Evolutionary conservation across 2,888 invertebrate species (phyloP).

Genomic region (Athalia cordata): DNA sequence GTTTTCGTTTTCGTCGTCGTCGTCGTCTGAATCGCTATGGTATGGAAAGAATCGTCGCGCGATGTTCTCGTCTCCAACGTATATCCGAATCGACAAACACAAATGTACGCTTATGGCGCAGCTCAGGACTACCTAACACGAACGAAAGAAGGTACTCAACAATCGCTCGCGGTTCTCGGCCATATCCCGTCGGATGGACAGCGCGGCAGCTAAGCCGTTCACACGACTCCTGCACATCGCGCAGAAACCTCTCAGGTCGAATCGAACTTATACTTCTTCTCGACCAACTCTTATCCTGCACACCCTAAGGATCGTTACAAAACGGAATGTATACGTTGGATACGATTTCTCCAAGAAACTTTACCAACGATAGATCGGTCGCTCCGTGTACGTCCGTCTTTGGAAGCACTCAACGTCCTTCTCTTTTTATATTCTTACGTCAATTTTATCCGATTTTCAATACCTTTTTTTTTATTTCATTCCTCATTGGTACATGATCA

Average conservation of each 20-base stretch:
- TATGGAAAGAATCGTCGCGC: too few species aligned
- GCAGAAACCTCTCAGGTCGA: background rate
- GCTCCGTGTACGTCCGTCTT: too few species aligned
- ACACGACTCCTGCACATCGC: constrained; percentile 54
- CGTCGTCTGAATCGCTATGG: too few species aligned
- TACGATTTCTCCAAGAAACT: too few species aligned
- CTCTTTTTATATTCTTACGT: background rate
- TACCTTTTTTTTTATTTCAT: too few species aligned
- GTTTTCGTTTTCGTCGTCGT: too few species aligned
- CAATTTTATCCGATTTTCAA: background rate
- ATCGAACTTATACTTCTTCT: too few species aligned
- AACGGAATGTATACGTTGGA: constrained; percentile 48
- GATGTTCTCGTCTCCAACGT: too few species aligned
- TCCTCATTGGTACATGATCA: too few species aligned
- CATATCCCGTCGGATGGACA: constrained; percentile 31
- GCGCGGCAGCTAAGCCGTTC: constrained; percentile 40
- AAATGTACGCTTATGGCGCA: too few species aligned
- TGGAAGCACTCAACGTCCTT: background rate
- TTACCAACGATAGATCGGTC: too few species aligned
- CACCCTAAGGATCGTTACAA: constrained; percentile 55
- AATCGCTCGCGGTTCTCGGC: background rate
- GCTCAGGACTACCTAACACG: too few species aligned
- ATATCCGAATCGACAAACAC: background rate
- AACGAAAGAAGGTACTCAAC: background rate
- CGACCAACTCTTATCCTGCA: constrained; percentile 24